phyloP scores from a whole-genome alignment of 1,140 invertebrate species.

The Aphelenchoides fujianensis region DNA sequence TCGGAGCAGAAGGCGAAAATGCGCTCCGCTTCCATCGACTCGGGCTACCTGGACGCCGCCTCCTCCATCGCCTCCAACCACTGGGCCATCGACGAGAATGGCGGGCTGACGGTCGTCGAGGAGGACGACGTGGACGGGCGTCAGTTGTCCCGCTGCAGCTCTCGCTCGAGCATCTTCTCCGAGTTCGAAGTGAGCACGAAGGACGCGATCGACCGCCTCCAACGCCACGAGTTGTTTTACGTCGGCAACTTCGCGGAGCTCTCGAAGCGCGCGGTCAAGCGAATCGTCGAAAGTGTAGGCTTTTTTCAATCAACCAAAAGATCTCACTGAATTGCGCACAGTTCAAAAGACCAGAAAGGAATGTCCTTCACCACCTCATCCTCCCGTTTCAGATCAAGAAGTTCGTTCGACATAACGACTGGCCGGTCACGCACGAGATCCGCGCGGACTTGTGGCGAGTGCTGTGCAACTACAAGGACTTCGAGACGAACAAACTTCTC shows the following conservation, averaged over 20 bases:
- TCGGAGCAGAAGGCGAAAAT: not conserved
- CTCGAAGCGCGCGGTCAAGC: not conserved
- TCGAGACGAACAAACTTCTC: conserved; percentile 46
- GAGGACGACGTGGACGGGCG: not conserved
- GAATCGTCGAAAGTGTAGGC: not conserved
- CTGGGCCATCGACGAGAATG: not conserved
- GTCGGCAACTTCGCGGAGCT: not conserved
- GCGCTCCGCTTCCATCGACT: conserved; percentile 11
- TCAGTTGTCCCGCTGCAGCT: not conserved
- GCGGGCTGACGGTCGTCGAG: conserved; percentile 1
- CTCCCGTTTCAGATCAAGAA: conserved; percentile 52
- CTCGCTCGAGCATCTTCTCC: not conserved
- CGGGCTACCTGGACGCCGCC: conserved; percentile 3
- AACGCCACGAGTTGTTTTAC: not conserved
- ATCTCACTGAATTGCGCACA: not conserved
- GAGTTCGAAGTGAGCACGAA: not conserved
- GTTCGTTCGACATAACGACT: conserved; percentile 58
- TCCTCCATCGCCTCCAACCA: not conserved
- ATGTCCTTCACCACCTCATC: too few species aligned
- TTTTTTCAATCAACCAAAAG: not conserved
- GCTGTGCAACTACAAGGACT: conserved; percentile 55
- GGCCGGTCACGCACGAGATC: conserved; percentile 58
- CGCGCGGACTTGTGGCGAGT: conserved; percentile 50
- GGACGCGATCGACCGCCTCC: not conserved
- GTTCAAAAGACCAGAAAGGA: not conserved